These are phyloP conservation scores for Platycheirus albimanus DNA, from an alignment of 2,888 invertebrate genomes.

Conservation along the genomic window DNA sequence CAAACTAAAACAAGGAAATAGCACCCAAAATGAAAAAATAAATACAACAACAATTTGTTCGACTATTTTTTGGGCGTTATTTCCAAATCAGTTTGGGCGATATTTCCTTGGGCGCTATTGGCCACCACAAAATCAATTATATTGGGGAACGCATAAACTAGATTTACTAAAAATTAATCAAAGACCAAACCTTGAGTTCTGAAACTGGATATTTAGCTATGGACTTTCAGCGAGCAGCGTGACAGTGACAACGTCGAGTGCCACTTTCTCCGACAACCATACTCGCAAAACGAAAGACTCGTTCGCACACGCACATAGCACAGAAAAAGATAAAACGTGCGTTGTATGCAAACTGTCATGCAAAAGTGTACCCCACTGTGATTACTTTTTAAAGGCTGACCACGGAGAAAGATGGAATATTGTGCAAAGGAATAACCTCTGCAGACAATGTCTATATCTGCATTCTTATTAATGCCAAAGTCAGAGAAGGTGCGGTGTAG, in stretches of 20 bases:
- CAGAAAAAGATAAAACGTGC: background rate
- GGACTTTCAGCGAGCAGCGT: conserved; percentile 33
- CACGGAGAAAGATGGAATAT: background rate
- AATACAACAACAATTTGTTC: too few relatives aligned
- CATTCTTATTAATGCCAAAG: background rate
- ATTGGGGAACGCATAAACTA: conserved; percentile 36
- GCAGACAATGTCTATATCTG: background rate
- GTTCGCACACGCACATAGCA: background rate
- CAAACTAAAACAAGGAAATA: too few relatives aligned
- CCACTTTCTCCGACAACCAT: background rate
- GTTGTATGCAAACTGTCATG: background rate
- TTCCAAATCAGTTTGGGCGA: too few relatives aligned
- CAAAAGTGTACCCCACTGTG: background rate
- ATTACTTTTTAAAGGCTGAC: background rate
- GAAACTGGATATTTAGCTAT: conserved; percentile 19
- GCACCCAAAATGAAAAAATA: too few relatives aligned
- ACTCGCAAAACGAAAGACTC: background rate
- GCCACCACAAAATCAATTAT: conserved; percentile 18
- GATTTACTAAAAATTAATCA: conserved; percentile 14
- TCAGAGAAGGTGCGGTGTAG: background rate
- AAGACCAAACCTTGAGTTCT: conserved; percentile 16
- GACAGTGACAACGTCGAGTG: background rate
- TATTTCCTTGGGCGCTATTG: too few relatives aligned
- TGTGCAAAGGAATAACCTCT: background rate
- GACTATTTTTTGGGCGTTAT: too few relatives aligned